phyloP scores from a whole-genome alignment of 2,113 vertebrate genomes.

The Urocolius indicus region DNA sequence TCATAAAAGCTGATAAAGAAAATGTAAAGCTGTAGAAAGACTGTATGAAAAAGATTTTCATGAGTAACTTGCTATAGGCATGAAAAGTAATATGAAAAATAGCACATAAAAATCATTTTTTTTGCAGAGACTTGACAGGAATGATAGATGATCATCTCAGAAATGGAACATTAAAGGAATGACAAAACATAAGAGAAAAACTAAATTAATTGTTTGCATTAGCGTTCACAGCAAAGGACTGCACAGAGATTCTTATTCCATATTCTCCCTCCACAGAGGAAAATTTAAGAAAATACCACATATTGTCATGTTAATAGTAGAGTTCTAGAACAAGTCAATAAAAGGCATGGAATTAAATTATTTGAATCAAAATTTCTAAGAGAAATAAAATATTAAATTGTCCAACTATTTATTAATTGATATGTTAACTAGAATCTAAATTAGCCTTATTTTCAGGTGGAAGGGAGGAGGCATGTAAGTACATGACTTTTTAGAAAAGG shows the following conservation, averaged over 20 bases:
- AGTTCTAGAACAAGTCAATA: neutral
- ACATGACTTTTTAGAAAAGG: neutral
- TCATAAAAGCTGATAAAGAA: neutral
- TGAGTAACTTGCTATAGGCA: neutral
- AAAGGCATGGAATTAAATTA: neutral
- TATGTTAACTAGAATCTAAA: neutral
- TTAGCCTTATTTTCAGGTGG: neutral
- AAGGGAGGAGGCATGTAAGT: neutral
- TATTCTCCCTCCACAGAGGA: neutral
- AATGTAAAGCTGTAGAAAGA: neutral
- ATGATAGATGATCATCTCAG: neutral
- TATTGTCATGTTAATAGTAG: neutral
- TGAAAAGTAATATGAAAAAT: neutral
- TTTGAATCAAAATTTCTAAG: neutral
- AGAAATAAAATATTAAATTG: neutral
- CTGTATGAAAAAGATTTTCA: neutral
- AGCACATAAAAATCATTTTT: neutral
- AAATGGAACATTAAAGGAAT: neutral
- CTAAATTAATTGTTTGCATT: neutral
- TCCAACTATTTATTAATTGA: neutral
- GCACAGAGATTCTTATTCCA: neutral
- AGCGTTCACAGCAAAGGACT: neutral
- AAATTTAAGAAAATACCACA: neutral
- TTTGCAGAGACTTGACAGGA: neutral
- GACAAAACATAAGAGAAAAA: neutral